These are phyloP conservation scores for Australoheros facetus DNA, from an alignment of 2,797 vertebrate genomes.

Conservation along the genomic window DNA sequence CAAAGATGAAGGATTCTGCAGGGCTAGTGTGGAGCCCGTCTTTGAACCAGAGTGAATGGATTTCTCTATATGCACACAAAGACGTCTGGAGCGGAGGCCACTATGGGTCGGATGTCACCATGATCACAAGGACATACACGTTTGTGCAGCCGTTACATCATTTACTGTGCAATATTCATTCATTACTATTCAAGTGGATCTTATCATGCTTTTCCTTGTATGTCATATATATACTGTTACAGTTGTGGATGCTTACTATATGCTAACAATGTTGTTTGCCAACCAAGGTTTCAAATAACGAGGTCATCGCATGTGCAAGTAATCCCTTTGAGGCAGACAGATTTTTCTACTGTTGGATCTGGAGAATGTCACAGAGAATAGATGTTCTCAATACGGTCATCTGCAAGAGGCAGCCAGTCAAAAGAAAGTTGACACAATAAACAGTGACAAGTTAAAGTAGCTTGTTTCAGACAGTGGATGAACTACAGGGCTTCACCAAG, in stretches of 20 bases:
- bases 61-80: slow-evolving; percentile 32
- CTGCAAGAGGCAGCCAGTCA: neutral
- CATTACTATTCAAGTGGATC: neutral
- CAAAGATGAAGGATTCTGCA: slow-evolving; percentile 16
- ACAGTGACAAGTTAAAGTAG: neutral
- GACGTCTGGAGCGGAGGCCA: neutral
- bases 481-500: too few species aligned
- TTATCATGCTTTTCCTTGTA: neutral
- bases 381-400: neutral
- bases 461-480: neutral
- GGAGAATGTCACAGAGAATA: neutral
- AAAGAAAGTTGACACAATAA: neutral
- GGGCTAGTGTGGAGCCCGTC: slow-evolving; percentile 19
- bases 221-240: neutral
- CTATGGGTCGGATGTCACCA: neutral
- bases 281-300: neutral
- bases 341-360: neutral
- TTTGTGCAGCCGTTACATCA: neutral
- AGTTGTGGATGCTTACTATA: neutral
- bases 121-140: neutral
- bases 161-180: neutral
- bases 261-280: neutral
- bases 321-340: neutral
- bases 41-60: slow-evolving; percentile 6
- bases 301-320: too few species aligned